Conservation (phyloP, 2,797 vertebrate genomes). For the Garrulus glandarius region DNA sequence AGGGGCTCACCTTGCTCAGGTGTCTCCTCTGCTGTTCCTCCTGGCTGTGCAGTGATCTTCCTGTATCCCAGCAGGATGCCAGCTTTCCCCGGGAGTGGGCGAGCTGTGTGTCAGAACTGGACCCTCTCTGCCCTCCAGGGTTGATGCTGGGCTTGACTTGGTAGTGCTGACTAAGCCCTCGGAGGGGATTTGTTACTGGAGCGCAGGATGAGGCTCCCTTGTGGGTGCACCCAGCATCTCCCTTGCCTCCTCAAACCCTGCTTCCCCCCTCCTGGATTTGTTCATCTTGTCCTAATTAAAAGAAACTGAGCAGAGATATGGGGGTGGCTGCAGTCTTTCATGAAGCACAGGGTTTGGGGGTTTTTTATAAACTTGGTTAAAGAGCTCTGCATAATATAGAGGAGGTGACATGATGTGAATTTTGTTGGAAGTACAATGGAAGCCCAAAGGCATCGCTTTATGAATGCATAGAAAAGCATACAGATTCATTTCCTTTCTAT, state of each 20-base stretch:
- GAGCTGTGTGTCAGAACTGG: neutral
- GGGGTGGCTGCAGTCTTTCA: constrained; percentile 8
- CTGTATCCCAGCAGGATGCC: neutral
- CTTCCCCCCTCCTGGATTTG: neutral
- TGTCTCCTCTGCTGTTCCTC: neutral
- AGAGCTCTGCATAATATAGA: neutral
- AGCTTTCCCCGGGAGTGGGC: accelerated
- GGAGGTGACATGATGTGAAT: neutral
- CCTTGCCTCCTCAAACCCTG: neutral
- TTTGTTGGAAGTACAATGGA: neutral
- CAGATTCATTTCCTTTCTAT: neutral
- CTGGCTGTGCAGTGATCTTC: neutral
- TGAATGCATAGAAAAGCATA: neutral
- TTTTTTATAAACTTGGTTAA: neutral
- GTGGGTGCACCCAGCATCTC: neutral
- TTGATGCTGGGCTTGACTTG: neutral
- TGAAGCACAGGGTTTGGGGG: neutral
- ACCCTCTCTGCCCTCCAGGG: accelerated
- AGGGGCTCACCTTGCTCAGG: neutral
- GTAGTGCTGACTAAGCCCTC: accelerated
- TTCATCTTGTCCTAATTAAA: neutral
- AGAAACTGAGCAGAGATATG: neutral
- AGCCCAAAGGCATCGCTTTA: neutral
- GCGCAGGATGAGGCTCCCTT: neutral
- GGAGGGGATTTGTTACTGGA: neutral